Evolutionary conservation across 2,797 vertebrate species (phyloP), one percentile per base, ranked within the genome.

Genomic region (Champsocephalus esox): DNA sequence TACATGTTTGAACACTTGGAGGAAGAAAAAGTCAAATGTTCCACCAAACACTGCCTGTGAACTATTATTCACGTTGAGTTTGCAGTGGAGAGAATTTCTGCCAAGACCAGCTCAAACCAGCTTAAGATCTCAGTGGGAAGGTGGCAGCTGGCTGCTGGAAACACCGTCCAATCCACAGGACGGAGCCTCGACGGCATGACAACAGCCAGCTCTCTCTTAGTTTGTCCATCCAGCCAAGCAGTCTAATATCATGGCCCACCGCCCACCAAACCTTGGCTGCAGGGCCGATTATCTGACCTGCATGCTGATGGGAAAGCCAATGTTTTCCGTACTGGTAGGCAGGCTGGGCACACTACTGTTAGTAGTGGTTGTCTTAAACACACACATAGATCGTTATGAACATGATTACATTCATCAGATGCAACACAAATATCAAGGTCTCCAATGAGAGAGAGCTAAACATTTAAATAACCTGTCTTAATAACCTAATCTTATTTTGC

Each of bases 41-140:
- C 50, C 38, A 17, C 70, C 68, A 70, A 70, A 70, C 57, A 74
- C 19, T 19, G 64, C 64, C 12, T 78, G 48, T 3, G 41, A 87
- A 77, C 70, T 44, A 80, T 43, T 77, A 50, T 61, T 73, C 57
- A 46, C 75, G 28, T 65, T 62, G 49, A 73, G 62, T 85, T 77
- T 75, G 51, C 48, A 72, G 77, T 12, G 4, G 71, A 63, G 60
- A 48, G 46, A 34, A 60, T 75, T 68, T 84, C 58, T 79, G 75
- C 67, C 77, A 61, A 76, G 75, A 91, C 88, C 86, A 85, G 90
- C 70, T 91, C 78, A 88, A 88, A 90, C 91, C 84, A 89, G 90
- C 83, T 69, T n/a, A 57, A 82, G 79, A 85, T 79, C 79, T 71
- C 81, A 86, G 91, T 92, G 91, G 87, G 91, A 92, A 93, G 83